Evolutionary conservation across 1,140 invertebrate genomes (phyloP).

Genomic region (Macrocentrus cingulum): DNA sequence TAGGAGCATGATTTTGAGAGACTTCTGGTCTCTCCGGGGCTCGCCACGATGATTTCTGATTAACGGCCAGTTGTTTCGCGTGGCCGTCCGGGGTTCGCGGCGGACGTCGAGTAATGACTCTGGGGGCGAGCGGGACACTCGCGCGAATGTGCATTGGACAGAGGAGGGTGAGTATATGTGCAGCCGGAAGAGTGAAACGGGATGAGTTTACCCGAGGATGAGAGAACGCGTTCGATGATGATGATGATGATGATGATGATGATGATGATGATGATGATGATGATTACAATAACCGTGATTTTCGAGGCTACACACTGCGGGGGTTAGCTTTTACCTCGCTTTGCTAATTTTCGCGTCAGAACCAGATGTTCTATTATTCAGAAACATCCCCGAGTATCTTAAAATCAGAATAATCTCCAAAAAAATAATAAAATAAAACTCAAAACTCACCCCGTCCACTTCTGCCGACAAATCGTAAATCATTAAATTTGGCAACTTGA

Average conservation of each 20-base stretch:
- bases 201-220: slow-evolving; percentile 30
- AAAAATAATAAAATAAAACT: no score
- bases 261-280: slow-evolving; percentile 44
- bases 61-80: slow-evolving; percentile 58
- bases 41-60: slow-evolving; percentile 56
- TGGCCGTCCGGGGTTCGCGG: slow-evolving; percentile 48
- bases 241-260: slow-evolving; percentile 29
- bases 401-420: no score
- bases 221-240: slow-evolving; percentile 22
- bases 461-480: slow-evolving; percentile 93
- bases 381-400: slow-evolving; percentile 16
- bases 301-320: slow-evolving; percentile 31
- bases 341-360: slow-evolving; percentile 19
- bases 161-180: slow-evolving; percentile 6
- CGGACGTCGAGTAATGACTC: slow-evolving; percentile 60
- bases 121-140: slow-evolving; percentile 43
- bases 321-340: slow-evolving; percentile 10
- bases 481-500: slow-evolving; percentile 95
- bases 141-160: slow-evolving; percentile 32
- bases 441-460: slow-evolving; percentile 84
- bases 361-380: slow-evolving; percentile 19
- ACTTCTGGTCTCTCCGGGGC: slow-evolving; percentile 27
- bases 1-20: slow-evolving; percentile 67
- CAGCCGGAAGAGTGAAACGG: slow-evolving; percentile 23
- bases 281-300: slow-evolving; percentile 53